A percentile compares a stretch with the other conserved stretches of the same genome.
phyloP scores from a whole-genome alignment of 2,888 invertebrate genomes.

The Agonopterix heracliana region DNA sequence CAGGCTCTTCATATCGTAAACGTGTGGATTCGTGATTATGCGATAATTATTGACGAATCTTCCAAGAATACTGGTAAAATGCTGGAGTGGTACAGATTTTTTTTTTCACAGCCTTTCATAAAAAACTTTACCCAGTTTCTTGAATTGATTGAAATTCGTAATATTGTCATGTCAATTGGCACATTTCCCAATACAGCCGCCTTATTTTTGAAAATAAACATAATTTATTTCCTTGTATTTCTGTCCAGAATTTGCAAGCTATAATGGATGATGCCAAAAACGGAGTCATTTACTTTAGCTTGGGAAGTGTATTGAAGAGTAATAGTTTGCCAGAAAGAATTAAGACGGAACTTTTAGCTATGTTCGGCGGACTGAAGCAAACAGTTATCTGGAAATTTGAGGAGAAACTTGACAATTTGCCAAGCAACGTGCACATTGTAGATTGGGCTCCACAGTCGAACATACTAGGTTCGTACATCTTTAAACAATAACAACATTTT shows the following conservation, averaged over 20 bases:
- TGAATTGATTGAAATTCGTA: too few species aligned
- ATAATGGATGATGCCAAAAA: constrained; percentile 40
- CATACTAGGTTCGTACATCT: constrained; percentile 25
- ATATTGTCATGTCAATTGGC: too few species aligned
- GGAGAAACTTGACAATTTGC: constrained; percentile 28
- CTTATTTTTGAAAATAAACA: not conserved
- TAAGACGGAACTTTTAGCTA: constrained; percentile 28
- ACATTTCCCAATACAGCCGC: too few species aligned
- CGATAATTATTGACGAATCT: too few species aligned
- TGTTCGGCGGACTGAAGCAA: constrained; percentile 47
- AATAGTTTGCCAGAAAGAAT: constrained; percentile 30
- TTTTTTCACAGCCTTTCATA: too few species aligned
- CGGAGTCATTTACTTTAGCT: constrained; percentile 53
- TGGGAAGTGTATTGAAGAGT: constrained; percentile 47
- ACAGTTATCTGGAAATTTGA: constrained; percentile 57
- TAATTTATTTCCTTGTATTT: not conserved
- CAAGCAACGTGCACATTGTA: constrained; percentile 41
- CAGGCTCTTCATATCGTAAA: too few species aligned
- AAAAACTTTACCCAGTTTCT: too few species aligned
- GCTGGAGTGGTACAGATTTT: too few species aligned
- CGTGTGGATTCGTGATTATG: too few species aligned
- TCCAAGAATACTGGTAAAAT: too few species aligned
- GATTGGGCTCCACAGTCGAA: constrained; percentile 49
- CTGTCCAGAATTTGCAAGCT: constrained; percentile 35
- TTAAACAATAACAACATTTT: not conserved